phyloP scores from a whole-genome alignment of 2,888 invertebrate species.

The Athalia rosae region DNA sequence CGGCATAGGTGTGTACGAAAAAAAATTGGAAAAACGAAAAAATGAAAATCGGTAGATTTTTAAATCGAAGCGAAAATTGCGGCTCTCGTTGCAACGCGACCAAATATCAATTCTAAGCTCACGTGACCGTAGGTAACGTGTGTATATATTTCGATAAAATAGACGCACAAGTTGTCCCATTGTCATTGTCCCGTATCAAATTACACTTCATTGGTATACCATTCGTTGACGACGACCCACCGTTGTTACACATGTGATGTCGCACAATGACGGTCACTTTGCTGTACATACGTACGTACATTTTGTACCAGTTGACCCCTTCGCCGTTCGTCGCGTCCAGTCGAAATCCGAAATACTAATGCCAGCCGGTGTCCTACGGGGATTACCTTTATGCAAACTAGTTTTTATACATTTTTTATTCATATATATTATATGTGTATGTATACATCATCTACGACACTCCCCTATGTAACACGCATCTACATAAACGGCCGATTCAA shows the following conservation, averaged over 20 bases:
- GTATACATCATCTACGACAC: neutral
- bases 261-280: too few species aligned
- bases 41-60: too few species aligned
- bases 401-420: neutral
- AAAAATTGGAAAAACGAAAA: too few species aligned
- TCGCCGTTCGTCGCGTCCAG: neutral
- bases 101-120: too few species aligned
- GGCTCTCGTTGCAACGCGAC: too few species aligned
- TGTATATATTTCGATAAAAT: too few species aligned
- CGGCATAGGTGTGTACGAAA: too few species aligned
- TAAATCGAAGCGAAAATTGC: too few species aligned
- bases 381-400: neutral
- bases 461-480: too few species aligned
- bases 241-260: too few species aligned
- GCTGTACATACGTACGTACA: neutral
- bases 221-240: neutral
- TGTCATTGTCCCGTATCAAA: conserved; percentile 15
- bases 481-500: too few species aligned
- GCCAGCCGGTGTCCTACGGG: conserved; percentile 59
- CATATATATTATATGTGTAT: conserved; percentile 1
- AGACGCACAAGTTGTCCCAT: neutral
- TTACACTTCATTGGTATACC: conserved; percentile 10
- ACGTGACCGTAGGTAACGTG: too few species aligned
- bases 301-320: conserved; percentile 9
- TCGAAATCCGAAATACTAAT: conserved; percentile 64